Base-by-base conservation (phyloP, 2,113 vertebrate species). In the Seriola rivoliana region DNA sequence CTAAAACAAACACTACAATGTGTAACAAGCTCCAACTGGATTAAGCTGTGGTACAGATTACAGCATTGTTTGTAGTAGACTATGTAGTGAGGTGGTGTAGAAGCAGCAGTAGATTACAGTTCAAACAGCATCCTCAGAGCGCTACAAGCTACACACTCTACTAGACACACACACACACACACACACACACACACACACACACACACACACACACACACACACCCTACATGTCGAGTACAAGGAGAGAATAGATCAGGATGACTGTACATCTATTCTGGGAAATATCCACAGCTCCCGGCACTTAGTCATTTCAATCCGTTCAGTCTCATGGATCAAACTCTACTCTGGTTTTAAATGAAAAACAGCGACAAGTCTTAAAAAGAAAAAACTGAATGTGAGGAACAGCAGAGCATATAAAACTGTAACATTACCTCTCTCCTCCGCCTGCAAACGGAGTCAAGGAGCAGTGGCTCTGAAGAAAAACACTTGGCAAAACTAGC, bases 351-450 rank as follows among this genome's bases (percentile, higher is more conserved):
- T 73, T 4, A 25, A 25, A 29, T 52, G 14, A 57, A 58, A 73
- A 60, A 71, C 63, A 36, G 57, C 55, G 36, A 46, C 4, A 4
- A 29, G 54, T n/a, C 9, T 63, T 64, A 2, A 0, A 58, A 58
- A 71, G 38, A 54, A 19, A 21, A 29, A 14, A 29, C 8, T 17
- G 21, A 71, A 5, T 25, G 8, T 14, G 36, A 65, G n/a, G 16
- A 36, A 77, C 21, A 40, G 54, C 57, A 59, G 64, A 74, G 44
- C 55, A 81, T 25, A 81, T 16, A 14, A 79, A 84, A 75, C 5
- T 50, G 23, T 14, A 69, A 84, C 78, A 17, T 90, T 93, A 93
- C 92, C 92, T 92, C 79, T 71, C 66, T 75, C 44, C 69, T 69
- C 7, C 60, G 76, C 71, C 63, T 85, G 78, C 85, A 63, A 71